These are phyloP conservation scores for Acleris holmiana DNA, from an alignment of 2,888 invertebrate genomes.

Conservation along the genomic window DNA sequence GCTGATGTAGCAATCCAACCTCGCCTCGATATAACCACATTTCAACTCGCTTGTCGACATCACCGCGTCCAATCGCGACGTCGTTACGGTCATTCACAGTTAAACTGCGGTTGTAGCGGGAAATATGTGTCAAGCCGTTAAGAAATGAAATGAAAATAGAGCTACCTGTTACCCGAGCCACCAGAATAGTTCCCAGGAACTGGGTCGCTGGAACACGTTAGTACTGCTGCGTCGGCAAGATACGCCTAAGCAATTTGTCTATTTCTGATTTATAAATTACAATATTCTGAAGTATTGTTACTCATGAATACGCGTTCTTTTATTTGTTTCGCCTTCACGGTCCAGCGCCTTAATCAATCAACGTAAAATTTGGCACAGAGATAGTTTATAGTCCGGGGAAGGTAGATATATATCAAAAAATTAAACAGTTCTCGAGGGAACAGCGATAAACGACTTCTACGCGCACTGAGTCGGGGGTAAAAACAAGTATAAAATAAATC, in stretches of 20 bases:
- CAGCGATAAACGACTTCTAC: no score
- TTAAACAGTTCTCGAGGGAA: no score
- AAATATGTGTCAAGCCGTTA: slow-evolving; percentile 63
- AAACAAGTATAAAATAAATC: no score
- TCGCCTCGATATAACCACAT: not conserved
- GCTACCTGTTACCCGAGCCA: slow-evolving; percentile 45
- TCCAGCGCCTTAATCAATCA: no score
- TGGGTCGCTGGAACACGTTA: slow-evolving; percentile 51
- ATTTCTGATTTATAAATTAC: not conserved
- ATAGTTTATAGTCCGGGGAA: no score
- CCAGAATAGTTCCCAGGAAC: slow-evolving; percentile 54
- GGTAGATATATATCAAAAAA: no score
- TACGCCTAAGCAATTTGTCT: not conserved
- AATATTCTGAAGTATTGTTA: no score
- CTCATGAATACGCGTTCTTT: no score
- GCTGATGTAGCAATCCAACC: no score
- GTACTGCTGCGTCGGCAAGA: slow-evolving; percentile 16
- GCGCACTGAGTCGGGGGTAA: no score
- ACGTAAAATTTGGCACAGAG: no score
- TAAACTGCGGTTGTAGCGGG: slow-evolving; percentile 33
- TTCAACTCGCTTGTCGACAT: not conserved
- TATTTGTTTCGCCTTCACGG: no score
- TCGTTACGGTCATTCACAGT: slow-evolving; percentile 14
- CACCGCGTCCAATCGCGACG: not conserved
- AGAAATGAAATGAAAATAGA: slow-evolving; percentile 66